Conservation (phyloP, 2,888 invertebrate species). For the Cephus runcator region DNA sequence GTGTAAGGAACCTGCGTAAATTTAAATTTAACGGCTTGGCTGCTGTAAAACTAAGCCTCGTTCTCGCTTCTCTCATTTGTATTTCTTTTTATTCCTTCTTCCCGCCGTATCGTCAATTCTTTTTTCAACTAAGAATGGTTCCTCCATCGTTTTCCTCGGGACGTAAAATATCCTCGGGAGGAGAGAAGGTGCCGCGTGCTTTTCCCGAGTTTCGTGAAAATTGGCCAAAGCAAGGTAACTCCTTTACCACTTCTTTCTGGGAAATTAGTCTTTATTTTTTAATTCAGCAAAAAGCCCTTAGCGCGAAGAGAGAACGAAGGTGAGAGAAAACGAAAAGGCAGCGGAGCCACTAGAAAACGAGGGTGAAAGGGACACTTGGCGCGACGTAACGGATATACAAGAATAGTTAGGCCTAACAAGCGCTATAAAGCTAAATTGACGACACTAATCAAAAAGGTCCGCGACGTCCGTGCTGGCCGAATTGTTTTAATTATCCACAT, state of each 20-base stretch:
- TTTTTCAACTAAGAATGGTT: no score
- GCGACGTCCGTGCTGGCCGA: conserved; percentile 9
- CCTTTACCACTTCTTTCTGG: not conserved
- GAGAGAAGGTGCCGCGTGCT: no score
- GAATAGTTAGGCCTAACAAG: not conserved
- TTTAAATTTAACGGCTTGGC: not conserved
- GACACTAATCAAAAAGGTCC: conserved; percentile 17
- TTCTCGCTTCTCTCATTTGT: no score
- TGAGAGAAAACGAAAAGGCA: no score
- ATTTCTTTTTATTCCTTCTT: no score
- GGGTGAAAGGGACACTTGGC: no score
- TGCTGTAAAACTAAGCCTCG: no score
- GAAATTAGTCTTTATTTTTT: not conserved
- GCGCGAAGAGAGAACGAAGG: not conserved
- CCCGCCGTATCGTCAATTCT: no score
- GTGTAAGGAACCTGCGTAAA: not conserved
- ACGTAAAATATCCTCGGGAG: no score
- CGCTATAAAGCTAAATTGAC: not conserved
- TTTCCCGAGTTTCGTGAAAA: not conserved
- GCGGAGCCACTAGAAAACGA: no score
- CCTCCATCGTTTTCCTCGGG: no score
- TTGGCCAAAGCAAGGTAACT: not conserved
- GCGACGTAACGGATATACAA: not conserved
- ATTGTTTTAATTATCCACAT: conserved; percentile 18
- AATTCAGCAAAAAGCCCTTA: not conserved